Percentiles rank a stretch among this genome's conserved stretches.
Conservation (phyloP, 2,797 vertebrate genomes). For the Sebastes hubbsi region DNA sequence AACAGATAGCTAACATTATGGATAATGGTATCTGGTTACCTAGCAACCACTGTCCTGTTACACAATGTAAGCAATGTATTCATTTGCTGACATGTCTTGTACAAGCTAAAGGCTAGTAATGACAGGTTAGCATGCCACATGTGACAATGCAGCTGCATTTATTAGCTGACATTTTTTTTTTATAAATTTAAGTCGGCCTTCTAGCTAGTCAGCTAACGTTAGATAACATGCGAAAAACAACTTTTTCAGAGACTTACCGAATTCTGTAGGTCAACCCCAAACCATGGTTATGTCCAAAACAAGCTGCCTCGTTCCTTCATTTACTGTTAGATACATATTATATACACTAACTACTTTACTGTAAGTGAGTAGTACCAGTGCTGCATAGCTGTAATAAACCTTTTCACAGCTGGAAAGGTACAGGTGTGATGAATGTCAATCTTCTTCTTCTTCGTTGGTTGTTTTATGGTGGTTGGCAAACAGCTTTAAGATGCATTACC, state of each 20-base stretch:
- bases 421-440: not conserved
- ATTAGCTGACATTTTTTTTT: not conserved
- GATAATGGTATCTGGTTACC: not conserved
- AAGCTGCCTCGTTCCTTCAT: not conserved
- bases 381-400: not conserved
- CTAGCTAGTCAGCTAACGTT: not conserved
- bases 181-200: fast-evolving
- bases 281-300: not conserved
- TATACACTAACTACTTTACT: not conserved
- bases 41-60: not conserved
- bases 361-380: not conserved
- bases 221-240: not conserved
- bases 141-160: not conserved
- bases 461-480: no score
- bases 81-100: not conserved
- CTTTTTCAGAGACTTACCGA: not conserved
- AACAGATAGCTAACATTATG: no score
- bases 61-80: not conserved
- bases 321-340: not conserved
- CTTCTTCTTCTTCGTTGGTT: no score
- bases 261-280: not conserved
- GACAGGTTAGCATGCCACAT: not conserved
- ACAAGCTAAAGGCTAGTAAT: not conserved
- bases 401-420: not conserved
- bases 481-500: no score